A percentile compares a stretch with the other conserved stretches of the same genome.
Evolutionary conservation across 2,113 vertebrate genomes (phyloP).

Genomic region (Gallinago undulata): DNA sequence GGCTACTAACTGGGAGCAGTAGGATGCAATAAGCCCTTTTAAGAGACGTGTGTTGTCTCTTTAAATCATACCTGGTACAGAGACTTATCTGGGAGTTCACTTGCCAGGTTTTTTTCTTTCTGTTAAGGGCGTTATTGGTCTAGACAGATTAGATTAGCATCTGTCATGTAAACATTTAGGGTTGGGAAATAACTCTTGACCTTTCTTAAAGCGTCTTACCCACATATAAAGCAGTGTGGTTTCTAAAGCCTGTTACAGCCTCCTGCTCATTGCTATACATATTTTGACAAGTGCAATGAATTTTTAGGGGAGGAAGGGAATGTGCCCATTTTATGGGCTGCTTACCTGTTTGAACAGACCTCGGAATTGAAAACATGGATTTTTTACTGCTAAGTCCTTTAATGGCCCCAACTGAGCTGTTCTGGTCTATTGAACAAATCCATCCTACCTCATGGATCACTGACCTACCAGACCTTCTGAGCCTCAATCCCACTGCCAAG

Average conservation of each 20-base stretch:
- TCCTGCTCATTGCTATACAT: neutral
- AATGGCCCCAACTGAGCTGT: neutral
- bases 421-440: conserved; percentile 12
- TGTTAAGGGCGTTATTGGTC: conserved; percentile 40
- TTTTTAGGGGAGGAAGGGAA: neutral
- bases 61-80: conserved; percentile 29
- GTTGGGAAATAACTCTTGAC: conserved; percentile 46
- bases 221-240: neutral
- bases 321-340: neutral
- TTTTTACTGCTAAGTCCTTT: neutral
- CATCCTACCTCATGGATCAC: neutral
- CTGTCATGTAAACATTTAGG: conserved; percentile 21
- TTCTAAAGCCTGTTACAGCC: neutral
- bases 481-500: neutral
- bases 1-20: neutral
- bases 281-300: neutral
- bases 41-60: neutral
- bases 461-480: neutral
- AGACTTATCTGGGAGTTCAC: conserved; percentile 23
- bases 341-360: neutral
- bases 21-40: neutral
- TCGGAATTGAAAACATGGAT: conserved; percentile 8
- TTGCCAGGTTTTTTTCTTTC: neutral
- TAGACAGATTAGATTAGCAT: conserved; percentile 58
- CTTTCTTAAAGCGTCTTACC: neutral